These are phyloP conservation scores for Orthonevra nobilis DNA, from an alignment of 2,888 invertebrate genomes.

Conservation along the genomic window DNA sequence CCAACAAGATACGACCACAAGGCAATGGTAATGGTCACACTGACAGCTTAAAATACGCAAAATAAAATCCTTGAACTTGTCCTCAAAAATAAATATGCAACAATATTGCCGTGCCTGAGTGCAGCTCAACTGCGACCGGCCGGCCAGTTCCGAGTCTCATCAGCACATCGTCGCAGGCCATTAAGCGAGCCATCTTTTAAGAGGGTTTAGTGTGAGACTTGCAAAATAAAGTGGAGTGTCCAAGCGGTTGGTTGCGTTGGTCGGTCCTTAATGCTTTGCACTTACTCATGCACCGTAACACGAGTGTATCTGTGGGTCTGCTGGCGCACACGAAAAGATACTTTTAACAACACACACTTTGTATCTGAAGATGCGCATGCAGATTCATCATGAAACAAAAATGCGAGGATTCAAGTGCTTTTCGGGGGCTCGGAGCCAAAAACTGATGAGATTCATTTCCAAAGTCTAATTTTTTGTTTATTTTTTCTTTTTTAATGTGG, in stretches of 20 bases:
- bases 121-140: conserved; percentile 55
- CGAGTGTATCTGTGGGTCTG: conserved; percentile 48
- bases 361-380: conserved; percentile 8
- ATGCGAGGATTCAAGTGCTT: conserved; percentile 52
- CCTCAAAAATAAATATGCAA: conserved; percentile 69
- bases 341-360: conserved; percentile 56
- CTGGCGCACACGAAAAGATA: conserved; percentile 44
- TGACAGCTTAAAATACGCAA: conserved; percentile 50
- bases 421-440: conserved; percentile 36
- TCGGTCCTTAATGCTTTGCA: conserved; percentile 64
- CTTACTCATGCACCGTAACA: conserved; percentile 66
- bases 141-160: conserved; percentile 1
- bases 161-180: conserved; percentile 22
- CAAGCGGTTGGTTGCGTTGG: too few relatives aligned
- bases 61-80: conserved; percentile 70
- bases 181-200: conserved; percentile 50
- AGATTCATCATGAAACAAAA: conserved; percentile 61
- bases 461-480: conserved; percentile 55
- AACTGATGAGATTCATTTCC: conserved; percentile 39
- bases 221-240: conserved; percentile 32
- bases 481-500: conserved; percentile 5
- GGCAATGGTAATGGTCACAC: conserved; percentile 55
- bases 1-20: not conserved
- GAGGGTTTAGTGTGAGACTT: conserved; percentile 60
- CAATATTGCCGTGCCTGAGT: conserved; percentile 66